These are phyloP conservation scores for Cydia splendana DNA, from an alignment of 1,140 invertebrate genomes.

Conservation along the genomic window DNA sequence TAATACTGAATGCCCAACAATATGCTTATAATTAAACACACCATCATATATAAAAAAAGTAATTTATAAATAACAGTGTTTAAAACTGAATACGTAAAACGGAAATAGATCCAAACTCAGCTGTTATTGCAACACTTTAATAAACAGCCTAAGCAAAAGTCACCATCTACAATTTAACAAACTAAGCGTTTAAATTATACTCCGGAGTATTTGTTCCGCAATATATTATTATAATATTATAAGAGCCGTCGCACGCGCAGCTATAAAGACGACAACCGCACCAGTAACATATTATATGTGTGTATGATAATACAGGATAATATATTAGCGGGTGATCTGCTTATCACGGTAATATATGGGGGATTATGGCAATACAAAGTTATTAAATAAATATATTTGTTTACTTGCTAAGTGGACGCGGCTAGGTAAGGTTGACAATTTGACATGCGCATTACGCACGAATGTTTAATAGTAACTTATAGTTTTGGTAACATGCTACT, in stretches of 20 bases:
- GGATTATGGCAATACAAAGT: constrained; percentile 73
- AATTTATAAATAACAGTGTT: too few species aligned
- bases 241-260: constrained; percentile 26
- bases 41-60: too few species aligned
- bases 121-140: not conserved
- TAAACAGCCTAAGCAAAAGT: constrained; percentile 1
- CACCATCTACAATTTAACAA: constrained; percentile 6
- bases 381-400: constrained; percentile 78
- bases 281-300: constrained; percentile 37
- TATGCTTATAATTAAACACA: too few species aligned
- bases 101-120: too few species aligned
- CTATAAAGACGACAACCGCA: constrained; percentile 36
- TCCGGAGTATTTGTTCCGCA: constrained; percentile 15
- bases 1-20: too few species aligned
- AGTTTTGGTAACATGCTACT: not conserved
- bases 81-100: too few species aligned
- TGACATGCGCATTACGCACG: not conserved
- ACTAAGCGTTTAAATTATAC: constrained; percentile 24
- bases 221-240: constrained; percentile 22
- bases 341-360: constrained; percentile 73
- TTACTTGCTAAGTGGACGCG: constrained; percentile 49
- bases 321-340: constrained; percentile 61
- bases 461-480: not conserved
- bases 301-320: constrained; percentile 51
- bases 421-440: constrained; percentile 18